These are phyloP conservation scores for Porites divaricata DNA, from an alignment of 92 coral and sea anemone species.

Conservation along the genomic window DNA sequence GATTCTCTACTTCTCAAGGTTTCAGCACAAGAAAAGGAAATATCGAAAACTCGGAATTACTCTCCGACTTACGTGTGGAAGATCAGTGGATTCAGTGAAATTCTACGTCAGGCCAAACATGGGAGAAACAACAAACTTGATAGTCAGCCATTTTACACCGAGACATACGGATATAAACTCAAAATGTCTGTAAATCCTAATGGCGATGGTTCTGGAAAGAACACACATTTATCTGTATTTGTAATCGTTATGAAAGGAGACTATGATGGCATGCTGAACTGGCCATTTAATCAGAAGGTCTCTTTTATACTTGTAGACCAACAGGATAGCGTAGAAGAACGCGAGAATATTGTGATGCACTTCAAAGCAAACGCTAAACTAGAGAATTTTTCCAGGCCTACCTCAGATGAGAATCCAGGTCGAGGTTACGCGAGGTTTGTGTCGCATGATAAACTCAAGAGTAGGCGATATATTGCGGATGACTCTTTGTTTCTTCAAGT, in stretches of 20 bases:
- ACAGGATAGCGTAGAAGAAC: constrained; percentile 23
- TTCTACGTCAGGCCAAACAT: constrained; percentile 34
- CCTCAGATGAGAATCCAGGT: constrained; percentile 34
- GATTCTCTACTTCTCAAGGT: constrained; percentile 24
- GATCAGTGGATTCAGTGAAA: constrained; percentile 37
- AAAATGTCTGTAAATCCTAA: constrained; percentile 49
- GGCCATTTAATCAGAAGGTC: constrained; percentile 67
- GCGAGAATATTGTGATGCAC: constrained; percentile 44
- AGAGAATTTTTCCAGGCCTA: constrained; percentile 57
- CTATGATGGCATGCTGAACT: constrained; percentile 65
- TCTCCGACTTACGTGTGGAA: constrained; percentile 62
- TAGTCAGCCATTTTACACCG: constrained; percentile 63
- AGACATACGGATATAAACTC: constrained; percentile 60
- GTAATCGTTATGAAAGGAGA: constrained; percentile 66
- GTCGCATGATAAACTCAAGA: constrained; percentile 46
- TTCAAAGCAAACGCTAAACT: constrained; percentile 38
- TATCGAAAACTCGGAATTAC: background rate
- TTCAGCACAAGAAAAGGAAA: constrained; percentile 30
- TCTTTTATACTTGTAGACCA: constrained; percentile 65
- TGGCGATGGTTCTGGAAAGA: constrained; percentile 43
- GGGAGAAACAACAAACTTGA: constrained; percentile 40
- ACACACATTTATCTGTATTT: constrained; percentile 53
- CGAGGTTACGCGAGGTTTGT: constrained; percentile 45
- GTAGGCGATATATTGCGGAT: constrained; percentile 55
- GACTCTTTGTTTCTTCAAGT: constrained; percentile 56